Evolutionary conservation across 2,888 invertebrate genomes (phyloP).

Genomic region (Tenthredo distinguenda): DNA sequence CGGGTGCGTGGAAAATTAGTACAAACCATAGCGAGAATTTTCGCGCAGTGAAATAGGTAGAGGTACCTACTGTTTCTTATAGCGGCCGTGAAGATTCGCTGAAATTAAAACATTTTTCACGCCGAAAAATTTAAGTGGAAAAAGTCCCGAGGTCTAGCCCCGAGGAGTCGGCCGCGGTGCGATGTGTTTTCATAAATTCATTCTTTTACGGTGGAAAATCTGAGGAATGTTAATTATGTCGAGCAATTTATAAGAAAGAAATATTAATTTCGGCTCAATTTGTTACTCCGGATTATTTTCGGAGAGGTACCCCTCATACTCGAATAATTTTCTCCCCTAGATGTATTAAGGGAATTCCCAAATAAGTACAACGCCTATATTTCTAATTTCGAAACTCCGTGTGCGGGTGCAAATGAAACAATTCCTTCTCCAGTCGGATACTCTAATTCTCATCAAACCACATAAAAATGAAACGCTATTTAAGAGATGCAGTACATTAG

Average conservation of each 20-base stretch:
- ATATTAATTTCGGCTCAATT: slow-evolving; percentile 45
- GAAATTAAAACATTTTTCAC: slow-evolving; percentile 53
- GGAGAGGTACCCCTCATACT: neutral
- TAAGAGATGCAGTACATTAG: neutral
- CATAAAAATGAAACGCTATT: neutral
- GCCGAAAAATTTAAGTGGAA: slow-evolving; percentile 41
- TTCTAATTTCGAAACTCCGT: neutral
- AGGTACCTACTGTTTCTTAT: slow-evolving; percentile 40
- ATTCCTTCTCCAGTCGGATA: neutral
- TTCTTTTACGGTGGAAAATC: slow-evolving; percentile 17
- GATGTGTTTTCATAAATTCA: slow-evolving; percentile 49
- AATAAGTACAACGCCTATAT: neutral
- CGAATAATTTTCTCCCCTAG: neutral
- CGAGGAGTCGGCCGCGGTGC: neutral
- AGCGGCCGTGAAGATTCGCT: slow-evolving; percentile 42
- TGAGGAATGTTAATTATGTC: slow-evolving; percentile 45
- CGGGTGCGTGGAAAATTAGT: slow-evolving; percentile 26
- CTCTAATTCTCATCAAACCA: neutral
- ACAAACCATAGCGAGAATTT: slow-evolving; percentile 35
- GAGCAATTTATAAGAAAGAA: slow-evolving; percentile 47
- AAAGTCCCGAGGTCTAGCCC: slow-evolving; percentile 34
- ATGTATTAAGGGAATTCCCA: slow-evolving; percentile 9
- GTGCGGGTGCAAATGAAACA: neutral
- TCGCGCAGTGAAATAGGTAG: neutral
- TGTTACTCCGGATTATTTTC: slow-evolving; percentile 42